Percentiles rank a stretch among this genome's conserved stretches.
These are phyloP conservation scores for Eurystomus gularis DNA, from an alignment of 2,113 vertebrate species.

Conservation along the genomic window DNA sequence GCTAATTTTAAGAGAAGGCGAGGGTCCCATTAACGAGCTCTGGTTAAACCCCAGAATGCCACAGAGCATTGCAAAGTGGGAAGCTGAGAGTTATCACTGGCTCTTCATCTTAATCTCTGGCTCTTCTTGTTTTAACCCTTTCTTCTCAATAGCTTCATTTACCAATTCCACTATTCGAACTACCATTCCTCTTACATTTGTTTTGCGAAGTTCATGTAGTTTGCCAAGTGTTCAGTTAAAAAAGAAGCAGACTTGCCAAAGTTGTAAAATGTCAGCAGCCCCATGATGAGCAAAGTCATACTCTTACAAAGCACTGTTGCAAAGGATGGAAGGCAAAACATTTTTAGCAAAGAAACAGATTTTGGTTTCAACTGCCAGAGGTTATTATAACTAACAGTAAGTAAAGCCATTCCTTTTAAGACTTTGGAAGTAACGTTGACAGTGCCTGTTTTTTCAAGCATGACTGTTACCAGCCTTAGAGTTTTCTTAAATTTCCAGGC, in stretches of 20 bases:
- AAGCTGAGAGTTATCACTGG: not conserved
- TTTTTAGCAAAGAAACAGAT: slow-evolving; percentile 21
- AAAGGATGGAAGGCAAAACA: slow-evolving; percentile 31
- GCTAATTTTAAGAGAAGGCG: not conserved
- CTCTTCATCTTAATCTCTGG: not conserved
- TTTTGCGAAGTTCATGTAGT: not conserved
- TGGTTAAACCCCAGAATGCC: not conserved
- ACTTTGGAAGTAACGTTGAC: slow-evolving; percentile 17
- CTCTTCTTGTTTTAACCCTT: slow-evolving; percentile 6
- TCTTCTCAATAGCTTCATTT: slow-evolving; percentile 20
- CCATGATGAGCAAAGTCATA: slow-evolving; percentile 9
- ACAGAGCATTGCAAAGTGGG: not conserved
- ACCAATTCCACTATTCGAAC: slow-evolving; percentile 9
- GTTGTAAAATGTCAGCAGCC: not conserved
- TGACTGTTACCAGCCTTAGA: slow-evolving; percentile 12
- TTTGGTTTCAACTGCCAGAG: slow-evolving; percentile 8
- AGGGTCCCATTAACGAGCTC: not conserved
- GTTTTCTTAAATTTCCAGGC: slow-evolving; percentile 39
- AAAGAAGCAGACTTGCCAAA: not conserved
- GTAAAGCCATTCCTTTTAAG: slow-evolving; percentile 41
- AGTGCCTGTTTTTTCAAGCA: slow-evolving; percentile 34
- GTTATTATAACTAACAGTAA: slow-evolving; percentile 42
- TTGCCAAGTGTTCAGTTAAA: not conserved
- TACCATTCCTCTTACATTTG: not conserved
- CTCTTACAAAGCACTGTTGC: slow-evolving; percentile 33